Evolutionary conservation across 2,113 vertebrate species (phyloP).

Genomic region (Enhydra lutris): DNA sequence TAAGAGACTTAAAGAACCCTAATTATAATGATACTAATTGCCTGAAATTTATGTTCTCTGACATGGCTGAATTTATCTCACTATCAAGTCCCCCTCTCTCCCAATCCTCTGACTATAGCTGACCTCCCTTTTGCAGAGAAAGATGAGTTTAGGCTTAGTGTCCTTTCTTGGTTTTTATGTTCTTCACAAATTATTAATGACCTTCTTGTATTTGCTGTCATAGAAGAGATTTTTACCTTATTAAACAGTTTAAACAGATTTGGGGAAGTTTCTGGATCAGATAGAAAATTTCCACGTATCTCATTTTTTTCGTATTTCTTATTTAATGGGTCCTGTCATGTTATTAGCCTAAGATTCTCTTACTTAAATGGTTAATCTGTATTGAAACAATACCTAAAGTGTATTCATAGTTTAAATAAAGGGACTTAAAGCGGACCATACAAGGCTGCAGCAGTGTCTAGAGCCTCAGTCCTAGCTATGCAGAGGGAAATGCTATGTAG

Average conservation of each 20-base stretch:
- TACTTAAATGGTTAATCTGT: not conserved
- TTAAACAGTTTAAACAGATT: slow-evolving; percentile 22
- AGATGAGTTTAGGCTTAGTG: not conserved
- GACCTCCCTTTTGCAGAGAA: slow-evolving; percentile 2
- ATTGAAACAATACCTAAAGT: not conserved
- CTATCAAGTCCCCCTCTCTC: not conserved
- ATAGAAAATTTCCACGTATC: not conserved
- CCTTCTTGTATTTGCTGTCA: not conserved
- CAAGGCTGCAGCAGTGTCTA: not conserved
- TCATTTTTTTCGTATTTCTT: not conserved
- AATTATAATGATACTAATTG: not conserved
- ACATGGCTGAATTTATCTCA: not conserved
- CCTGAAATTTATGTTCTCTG: not conserved
- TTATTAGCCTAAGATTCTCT: not conserved
- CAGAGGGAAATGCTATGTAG: not conserved
- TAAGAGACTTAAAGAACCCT: not conserved
- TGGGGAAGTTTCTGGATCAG: not conserved
- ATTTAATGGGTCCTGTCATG: not conserved
- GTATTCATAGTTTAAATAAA: slow-evolving; percentile 13
- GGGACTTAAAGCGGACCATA: not conserved
- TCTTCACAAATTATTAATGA: slow-evolving; percentile 15
- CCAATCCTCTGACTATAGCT: not conserved
- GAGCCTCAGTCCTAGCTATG: not conserved
- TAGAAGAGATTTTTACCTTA: not conserved
- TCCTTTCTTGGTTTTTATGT: not conserved